Conservation (phyloP, 2,888 invertebrate genomes). For the Drosophila birchii region DNA sequence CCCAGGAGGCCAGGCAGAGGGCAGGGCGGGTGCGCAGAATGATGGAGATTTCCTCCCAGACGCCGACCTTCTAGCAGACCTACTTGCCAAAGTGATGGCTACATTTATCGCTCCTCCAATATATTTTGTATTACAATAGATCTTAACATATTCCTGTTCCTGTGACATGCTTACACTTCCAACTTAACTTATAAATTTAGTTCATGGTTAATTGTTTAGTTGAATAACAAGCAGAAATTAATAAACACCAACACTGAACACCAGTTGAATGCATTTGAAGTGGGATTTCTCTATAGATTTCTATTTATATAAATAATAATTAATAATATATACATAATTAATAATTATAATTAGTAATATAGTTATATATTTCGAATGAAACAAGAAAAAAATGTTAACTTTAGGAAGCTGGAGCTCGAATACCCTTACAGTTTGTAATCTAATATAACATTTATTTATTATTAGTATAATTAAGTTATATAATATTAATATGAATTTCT, state of each 20-base stretch:
- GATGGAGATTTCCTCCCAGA: background rate
- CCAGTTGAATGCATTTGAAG: background rate
- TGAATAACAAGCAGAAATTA: background rate
- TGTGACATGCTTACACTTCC: background rate
- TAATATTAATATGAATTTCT: too few species aligned
- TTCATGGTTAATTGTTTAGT: background rate
- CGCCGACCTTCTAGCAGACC: background rate
- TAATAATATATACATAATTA: too few species aligned
- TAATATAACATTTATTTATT: too few species aligned
- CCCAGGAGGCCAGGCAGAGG: constrained; percentile 87
- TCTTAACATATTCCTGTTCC: background rate
- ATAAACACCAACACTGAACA: background rate
- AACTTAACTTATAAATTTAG: background rate
- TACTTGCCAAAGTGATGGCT: background rate
- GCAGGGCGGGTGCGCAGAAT: constrained; percentile 4
- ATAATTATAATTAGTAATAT: too few species aligned
- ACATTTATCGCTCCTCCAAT: background rate
- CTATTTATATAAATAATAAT: too few species aligned
- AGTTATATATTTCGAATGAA: too few species aligned
- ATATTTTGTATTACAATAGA: background rate
- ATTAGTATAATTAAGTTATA: too few species aligned
- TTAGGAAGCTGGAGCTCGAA: too few species aligned
- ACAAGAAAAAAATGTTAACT: too few species aligned
- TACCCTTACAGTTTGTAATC: too few species aligned
- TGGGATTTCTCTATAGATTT: too few species aligned